Base-by-base conservation (phyloP, 2,113 vertebrate species). In the Sialia sialis region DNA sequence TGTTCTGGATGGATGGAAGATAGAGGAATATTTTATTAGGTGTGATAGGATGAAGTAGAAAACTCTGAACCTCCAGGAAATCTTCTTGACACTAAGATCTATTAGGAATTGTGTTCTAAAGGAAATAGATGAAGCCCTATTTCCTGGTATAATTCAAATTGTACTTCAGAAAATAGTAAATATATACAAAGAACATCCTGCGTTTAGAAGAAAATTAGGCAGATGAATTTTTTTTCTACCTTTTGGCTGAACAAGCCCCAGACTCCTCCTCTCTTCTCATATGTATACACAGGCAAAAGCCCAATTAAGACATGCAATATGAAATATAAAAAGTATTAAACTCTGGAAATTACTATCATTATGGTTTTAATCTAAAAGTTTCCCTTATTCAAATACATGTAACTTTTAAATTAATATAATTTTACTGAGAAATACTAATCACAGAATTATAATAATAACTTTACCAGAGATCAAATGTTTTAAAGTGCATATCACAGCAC, bases 151-250 rank as follows among this genome's bases (percentile, higher is more conserved):
- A 94, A 94, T 67, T 93, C 85, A 93, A 96, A 80, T 77, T 74
- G 75, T 90, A 88, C 76, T 94, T 86, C 88, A 90, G 64, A 92
- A 94, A 93, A 93, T 43, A 94, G 72, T 88, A 95, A 93, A 95
- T 67, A 96, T 96, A 95, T 89, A 94, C 85, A 95, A 95, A 95
- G 96, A 86, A 96, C 94, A 95, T 96, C 96, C 96, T 96, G 92
- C 39, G 0, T 80, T 83, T 89, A 90, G 63, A 90, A 59, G 8
- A 94, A 93, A 92, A 90, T 67, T 10, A 93, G 87, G 85, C 88
- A 88, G 76, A 92, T 52, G 51, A 90, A 63, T 17, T 32, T 77
- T 86, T 90, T 91, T 95, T 90, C 83, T 85, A 58, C 51, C 43
- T 73, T 90, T 69, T 83, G 29, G 17, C 54, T 94, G 92, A 82